Evolutionary conservation across 2,888 invertebrate species (phyloP).

Genomic region (Zaprionus obscuricornis): DNA sequence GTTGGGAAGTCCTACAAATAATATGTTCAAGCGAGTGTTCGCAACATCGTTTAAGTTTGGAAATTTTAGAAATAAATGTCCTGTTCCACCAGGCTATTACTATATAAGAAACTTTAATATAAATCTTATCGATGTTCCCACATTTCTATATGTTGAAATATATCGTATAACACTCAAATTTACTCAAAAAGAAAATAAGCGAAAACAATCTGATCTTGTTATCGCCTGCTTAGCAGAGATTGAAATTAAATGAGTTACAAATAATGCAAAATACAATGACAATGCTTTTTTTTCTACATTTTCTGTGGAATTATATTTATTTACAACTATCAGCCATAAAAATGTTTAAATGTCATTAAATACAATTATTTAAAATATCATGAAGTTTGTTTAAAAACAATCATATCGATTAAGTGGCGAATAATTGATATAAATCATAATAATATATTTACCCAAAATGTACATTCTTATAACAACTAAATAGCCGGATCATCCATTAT

Average conservation of each 20-base stretch:
- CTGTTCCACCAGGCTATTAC: slow-evolving; percentile 42
- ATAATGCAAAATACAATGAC: background rate
- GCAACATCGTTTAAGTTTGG: slow-evolving; percentile 50
- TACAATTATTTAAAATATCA: background rate
- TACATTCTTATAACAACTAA: no score
- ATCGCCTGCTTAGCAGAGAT: slow-evolving; percentile 29
- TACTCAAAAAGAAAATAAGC: slow-evolving; percentile 16
- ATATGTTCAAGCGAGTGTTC: slow-evolving; percentile 52
- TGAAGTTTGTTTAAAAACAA: no score
- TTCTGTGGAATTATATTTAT: no score
- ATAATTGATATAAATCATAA: no score
- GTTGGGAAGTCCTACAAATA: slow-evolving; percentile 34
- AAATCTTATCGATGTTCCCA: slow-evolving; percentile 34
- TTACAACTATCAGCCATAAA: no score
- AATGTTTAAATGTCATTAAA: background rate
- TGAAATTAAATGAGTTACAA: slow-evolving; percentile 41
- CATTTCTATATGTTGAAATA: slow-evolving; percentile 43
- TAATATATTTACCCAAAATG: no score
- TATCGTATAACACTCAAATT: slow-evolving; percentile 45
- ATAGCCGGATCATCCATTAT: no score
- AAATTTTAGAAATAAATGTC: slow-evolving; percentile 58
- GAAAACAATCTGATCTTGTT: slow-evolving; percentile 22
- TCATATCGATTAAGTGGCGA: no score
- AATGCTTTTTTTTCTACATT: no score
- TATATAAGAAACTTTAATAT: slow-evolving; percentile 46